phyloP scores from a whole-genome alignment of 2,113 vertebrate genomes.

The Tenrec ecaudatus region DNA sequence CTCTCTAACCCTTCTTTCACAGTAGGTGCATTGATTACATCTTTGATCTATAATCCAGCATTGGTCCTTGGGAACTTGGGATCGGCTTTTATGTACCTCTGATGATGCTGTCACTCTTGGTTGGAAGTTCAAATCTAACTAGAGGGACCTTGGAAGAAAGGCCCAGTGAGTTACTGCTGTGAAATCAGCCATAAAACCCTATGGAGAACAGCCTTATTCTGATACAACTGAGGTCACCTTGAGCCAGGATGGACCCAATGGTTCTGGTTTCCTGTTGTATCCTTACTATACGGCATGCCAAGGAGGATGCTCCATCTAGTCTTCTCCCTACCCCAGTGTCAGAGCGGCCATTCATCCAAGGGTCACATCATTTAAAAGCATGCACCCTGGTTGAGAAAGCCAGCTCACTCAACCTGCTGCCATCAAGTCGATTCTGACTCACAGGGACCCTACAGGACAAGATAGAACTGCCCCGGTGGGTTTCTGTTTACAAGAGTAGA shows the following conservation, averaged over 20 bases:
- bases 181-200: neutral
- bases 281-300: neutral
- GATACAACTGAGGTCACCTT: neutral
- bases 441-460: too few relatives aligned
- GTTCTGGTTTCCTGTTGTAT: too few relatives aligned
- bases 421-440: too few relatives aligned
- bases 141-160: neutral
- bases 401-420: neutral
- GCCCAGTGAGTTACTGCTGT: neutral
- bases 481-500: too few relatives aligned
- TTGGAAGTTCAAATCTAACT: neutral
- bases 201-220: neutral
- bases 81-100: neutral
- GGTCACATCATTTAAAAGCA: neutral
- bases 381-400: neutral
- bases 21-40: too few relatives aligned
- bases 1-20: neutral
- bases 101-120: neutral
- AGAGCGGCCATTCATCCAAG: neutral
- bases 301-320: neutral
- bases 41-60: neutral
- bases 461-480: too few relatives aligned
- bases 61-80: neutral
- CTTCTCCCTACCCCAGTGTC: neutral
- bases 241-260: neutral